phyloP scores from a whole-genome alignment of 2,888 invertebrate species.

The Drosophila hamatofila region DNA sequence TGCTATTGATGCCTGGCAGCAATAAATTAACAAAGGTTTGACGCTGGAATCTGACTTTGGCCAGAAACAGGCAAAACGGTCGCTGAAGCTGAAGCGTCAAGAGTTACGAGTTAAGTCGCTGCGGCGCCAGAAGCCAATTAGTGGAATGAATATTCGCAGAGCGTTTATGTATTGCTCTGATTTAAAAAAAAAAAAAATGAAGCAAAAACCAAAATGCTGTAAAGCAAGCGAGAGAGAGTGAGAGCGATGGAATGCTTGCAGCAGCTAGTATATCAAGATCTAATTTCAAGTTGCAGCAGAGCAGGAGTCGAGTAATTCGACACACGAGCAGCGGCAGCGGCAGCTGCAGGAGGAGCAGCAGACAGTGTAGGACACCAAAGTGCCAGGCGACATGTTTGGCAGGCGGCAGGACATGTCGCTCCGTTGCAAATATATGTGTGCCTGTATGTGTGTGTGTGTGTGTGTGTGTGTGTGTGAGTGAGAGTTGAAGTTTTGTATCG shows the following conservation, averaged over 20 bases:
- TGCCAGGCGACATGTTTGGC: constrained; percentile 63
- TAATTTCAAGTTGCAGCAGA: constrained; percentile 57
- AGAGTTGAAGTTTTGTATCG: constrained; percentile 75
- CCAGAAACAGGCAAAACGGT: neutral
- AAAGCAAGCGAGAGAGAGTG: neutral
- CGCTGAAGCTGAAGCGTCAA: constrained; percentile 3
- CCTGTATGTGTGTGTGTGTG: neutral
- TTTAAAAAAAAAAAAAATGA: constrained; percentile 13
- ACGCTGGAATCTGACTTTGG: constrained; percentile 26
- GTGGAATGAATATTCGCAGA: constrained; percentile 23
- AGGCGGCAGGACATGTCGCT: constrained; percentile 52
- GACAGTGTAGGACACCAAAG: constrained; percentile 43
- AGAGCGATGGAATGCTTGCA: neutral
- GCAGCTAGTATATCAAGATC: constrained; percentile 44
- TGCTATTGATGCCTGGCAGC: constrained; percentile 43
- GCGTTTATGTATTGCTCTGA: constrained; percentile 24
- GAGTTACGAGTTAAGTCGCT: constrained; percentile 22
- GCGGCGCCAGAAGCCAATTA: constrained; percentile 40
- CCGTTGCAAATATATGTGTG: neutral
- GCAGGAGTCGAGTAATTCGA: constrained; percentile 52
- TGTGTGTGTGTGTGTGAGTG: constrained; percentile 17
- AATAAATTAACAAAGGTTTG: constrained; percentile 61
- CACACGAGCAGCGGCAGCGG: constrained; percentile 24
- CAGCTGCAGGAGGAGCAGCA: constrained; percentile 7
- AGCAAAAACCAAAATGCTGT: neutral